These are phyloP conservation scores for Dendroctonus ponderosae DNA, from an alignment of 1,140 invertebrate species.

Conservation along the genomic window DNA sequence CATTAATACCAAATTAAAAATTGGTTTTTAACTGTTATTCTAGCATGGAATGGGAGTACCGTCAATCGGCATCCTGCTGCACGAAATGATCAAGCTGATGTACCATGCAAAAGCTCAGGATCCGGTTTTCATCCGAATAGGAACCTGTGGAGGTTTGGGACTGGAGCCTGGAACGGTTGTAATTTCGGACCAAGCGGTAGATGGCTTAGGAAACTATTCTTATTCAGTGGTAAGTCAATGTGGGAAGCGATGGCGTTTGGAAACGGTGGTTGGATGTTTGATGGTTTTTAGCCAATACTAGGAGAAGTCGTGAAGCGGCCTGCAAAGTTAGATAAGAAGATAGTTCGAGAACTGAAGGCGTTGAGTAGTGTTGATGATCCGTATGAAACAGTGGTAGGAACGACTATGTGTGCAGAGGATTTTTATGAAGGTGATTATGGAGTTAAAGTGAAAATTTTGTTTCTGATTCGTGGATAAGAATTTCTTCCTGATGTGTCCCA, in stretches of 20 bases:
- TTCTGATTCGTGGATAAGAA: too few species aligned
- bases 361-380: constrained; percentile 74
- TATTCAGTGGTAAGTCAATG: constrained; percentile 61
- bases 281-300: constrained; percentile 63
- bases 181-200: constrained; percentile 67
- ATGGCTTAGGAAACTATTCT: constrained; percentile 63
- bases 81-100: constrained; percentile 80
- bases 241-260: not conserved
- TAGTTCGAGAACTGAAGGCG: constrained; percentile 75
- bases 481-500: too few species aligned
- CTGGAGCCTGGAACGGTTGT: constrained; percentile 72
- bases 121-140: constrained; percentile 77
- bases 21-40: too few species aligned
- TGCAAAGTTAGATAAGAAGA: constrained; percentile 75
- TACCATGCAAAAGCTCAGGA: constrained; percentile 70
- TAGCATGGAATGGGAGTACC: constrained; percentile 84
- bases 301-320: constrained; percentile 82
- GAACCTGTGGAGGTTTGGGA: constrained; percentile 77
- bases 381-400: constrained; percentile 84
- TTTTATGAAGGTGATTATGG: constrained; percentile 86
- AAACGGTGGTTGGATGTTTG: not conserved
- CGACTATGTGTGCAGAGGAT: constrained; percentile 92
- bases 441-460: not conserved
- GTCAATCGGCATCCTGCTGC: constrained; percentile 74
- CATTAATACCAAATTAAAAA: too few species aligned